These are phyloP conservation scores for Pseudochaenichthys georgianus DNA, from an alignment of 2,797 vertebrate genomes.

Conservation along the genomic window DNA sequence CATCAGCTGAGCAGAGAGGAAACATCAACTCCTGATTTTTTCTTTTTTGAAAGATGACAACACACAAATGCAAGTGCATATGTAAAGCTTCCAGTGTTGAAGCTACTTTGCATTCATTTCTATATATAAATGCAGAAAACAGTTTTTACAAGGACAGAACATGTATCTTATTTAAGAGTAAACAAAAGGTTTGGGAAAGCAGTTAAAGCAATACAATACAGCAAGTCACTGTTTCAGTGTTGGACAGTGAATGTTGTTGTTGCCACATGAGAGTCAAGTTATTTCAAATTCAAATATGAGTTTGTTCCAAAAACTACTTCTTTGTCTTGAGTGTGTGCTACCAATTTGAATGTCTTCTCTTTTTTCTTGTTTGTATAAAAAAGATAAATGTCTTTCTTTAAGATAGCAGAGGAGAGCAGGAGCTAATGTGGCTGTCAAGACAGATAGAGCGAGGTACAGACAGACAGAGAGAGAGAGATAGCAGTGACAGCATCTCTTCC, in stretches of 20 bases:
- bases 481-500: constrained; percentile 76
- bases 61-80: no score
- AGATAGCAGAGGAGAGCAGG: constrained; percentile 65
- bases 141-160: background rate
- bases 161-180: constrained; percentile 25
- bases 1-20: constrained; percentile 6
- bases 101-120: background rate
- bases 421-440: constrained; percentile 77
- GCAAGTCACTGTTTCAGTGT: background rate
- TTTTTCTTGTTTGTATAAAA: constrained; percentile 47
- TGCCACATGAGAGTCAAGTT: constrained; percentile 47
- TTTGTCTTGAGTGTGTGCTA: constrained; percentile 38
- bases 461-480: constrained; percentile 47
- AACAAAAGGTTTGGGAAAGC: constrained; percentile 40
- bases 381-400: constrained; percentile 77
- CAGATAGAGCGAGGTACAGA: constrained; percentile 69
- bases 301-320: constrained; percentile 44
- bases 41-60: no score
- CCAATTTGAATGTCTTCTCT: constrained; percentile 47
- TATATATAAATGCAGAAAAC: background rate
- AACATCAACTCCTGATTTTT: no score
- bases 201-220: constrained; percentile 19
- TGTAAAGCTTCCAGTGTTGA: constrained; percentile 4
- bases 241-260: constrained; percentile 34
- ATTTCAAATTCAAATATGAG: constrained; percentile 61